Evolutionary conservation across 2,888 invertebrate species (phyloP).

Genomic region (Alitta virens): DNA sequence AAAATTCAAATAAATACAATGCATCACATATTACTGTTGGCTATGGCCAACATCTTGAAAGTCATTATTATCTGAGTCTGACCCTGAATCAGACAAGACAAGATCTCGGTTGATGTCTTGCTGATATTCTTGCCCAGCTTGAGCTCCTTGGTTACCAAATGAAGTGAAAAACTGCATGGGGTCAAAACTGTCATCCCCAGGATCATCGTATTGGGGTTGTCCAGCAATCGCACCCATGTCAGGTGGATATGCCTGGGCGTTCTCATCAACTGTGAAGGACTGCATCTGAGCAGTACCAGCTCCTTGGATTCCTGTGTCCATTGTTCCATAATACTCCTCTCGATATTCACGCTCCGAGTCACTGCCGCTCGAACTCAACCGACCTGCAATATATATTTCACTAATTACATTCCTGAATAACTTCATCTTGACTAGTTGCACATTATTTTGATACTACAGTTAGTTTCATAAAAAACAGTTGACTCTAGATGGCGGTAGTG

Average conservation of each 20-base stretch:
- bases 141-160: constrained; percentile 12
- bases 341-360: constrained; percentile 17
- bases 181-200: constrained; percentile 26
- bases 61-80: neutral
- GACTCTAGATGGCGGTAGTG: too few relatives aligned
- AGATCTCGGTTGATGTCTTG: neutral
- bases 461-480: too few relatives aligned
- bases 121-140: neutral
- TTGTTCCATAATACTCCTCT: constrained; percentile 8
- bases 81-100: neutral
- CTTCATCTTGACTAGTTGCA: too few relatives aligned
- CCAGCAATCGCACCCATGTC: neutral
- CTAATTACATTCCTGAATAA: too few relatives aligned
- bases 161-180: constrained; percentile 30
- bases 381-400: too few relatives aligned
- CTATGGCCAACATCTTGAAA: neutral
- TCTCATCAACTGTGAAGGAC: constrained; percentile 18
- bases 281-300: neutral
- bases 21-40: too few relatives aligned
- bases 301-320: constrained; percentile 12
- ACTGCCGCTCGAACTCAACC: constrained; percentile 25
- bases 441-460: too few relatives aligned
- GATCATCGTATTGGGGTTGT: constrained; percentile 13
- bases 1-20: too few relatives aligned
- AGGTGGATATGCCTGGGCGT: constrained; percentile 22